Percentiles rank a stretch among this genome's conserved stretches.
Evolutionary conservation across 1,140 invertebrate genomes (phyloP).

Genomic region (Apis dorsata): DNA sequence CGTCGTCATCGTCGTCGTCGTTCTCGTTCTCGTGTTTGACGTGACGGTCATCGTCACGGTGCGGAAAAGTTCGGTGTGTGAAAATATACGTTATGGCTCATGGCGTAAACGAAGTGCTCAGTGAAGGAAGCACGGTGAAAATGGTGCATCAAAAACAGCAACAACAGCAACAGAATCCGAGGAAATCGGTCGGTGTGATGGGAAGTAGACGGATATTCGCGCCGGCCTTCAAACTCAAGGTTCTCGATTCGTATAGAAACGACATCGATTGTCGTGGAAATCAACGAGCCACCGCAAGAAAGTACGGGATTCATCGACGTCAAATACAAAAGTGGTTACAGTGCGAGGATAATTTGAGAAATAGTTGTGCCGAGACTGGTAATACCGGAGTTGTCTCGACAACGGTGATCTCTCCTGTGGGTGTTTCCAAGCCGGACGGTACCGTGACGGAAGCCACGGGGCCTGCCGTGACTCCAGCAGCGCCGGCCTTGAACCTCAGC

Average conservation of each 20-base stretch:
- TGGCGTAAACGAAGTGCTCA: conserved; percentile 79
- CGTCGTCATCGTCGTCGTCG: conserved; percentile 47
- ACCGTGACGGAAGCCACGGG: conserved; percentile 54
- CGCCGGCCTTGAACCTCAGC: conserved; percentile 80
- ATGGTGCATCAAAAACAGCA: conserved; percentile 80
- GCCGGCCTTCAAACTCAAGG: conserved; percentile 91
- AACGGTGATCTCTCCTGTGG: conserved; percentile 47
- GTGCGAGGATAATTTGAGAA: conserved; percentile 87
- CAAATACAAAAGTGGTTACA: conserved; percentile 95
- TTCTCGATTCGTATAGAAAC: conserved; percentile 90
- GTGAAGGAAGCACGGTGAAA: conserved; percentile 71
- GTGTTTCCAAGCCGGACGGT: conserved; percentile 47
- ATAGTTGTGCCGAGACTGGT: conserved; percentile 82
- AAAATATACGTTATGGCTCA: conserved; percentile 80
- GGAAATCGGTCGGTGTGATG: conserved; percentile 81
- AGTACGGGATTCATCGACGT: conserved; percentile 91
- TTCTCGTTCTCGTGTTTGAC: conserved; percentile 74
- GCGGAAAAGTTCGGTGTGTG: conserved; percentile 58
- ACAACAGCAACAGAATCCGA: conserved; percentile 74
- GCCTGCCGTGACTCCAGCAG: conserved; percentile 63
- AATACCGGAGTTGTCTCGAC: conserved; percentile 52
- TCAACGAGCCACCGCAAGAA: conserved; percentile 90
- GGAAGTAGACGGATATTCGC: conserved; percentile 91
- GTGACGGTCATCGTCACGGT: conserved; percentile 51
- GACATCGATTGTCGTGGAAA: conserved; percentile 92